Conservation (phyloP, 2,888 invertebrate species). For the Cheilosia soror region DNA sequence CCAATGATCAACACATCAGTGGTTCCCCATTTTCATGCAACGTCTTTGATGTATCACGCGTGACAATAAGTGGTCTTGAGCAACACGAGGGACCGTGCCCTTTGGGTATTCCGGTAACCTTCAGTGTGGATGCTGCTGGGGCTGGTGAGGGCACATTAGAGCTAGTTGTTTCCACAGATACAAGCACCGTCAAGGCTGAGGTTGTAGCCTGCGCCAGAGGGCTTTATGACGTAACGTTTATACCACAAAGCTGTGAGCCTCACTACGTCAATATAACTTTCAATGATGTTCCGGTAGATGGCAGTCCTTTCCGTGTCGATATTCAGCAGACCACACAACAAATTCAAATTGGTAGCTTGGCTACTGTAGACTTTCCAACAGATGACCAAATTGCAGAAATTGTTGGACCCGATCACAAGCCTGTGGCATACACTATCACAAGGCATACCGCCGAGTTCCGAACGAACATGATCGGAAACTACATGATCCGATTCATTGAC, state of each 20-base stretch:
- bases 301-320: constrained; percentile 94
- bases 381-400: constrained; percentile 88
- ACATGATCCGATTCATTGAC: constrained; percentile 88
- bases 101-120: constrained; percentile 94
- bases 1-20: constrained; percentile 93
- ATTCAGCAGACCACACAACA: constrained; percentile 89
- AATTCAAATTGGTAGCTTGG: constrained; percentile 87
- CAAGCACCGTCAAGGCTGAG: constrained; percentile 95
- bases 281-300: constrained; percentile 95
- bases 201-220: constrained; percentile 95
- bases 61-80: constrained; percentile 89
- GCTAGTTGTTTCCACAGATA: constrained; percentile 94
- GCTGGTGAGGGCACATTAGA: constrained; percentile 97
- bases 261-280: constrained; percentile 97
- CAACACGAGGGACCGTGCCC: constrained; percentile 83
- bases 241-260: constrained; percentile 94
- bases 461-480: constrained; percentile 90
- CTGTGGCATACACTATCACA: constrained; percentile 86
- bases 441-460: constrained; percentile 90
- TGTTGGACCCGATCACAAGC: constrained; percentile 87
- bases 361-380: constrained; percentile 87
- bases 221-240: constrained; percentile 95
- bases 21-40: constrained; percentile 97
- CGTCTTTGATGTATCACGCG: constrained; percentile 95
- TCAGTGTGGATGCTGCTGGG: constrained; percentile 96